Percentiles rank a stretch among this genome's conserved stretches.
Conservation (phyloP, 1,140 invertebrate genomes). For the Leptonema lineaticorne region DNA sequence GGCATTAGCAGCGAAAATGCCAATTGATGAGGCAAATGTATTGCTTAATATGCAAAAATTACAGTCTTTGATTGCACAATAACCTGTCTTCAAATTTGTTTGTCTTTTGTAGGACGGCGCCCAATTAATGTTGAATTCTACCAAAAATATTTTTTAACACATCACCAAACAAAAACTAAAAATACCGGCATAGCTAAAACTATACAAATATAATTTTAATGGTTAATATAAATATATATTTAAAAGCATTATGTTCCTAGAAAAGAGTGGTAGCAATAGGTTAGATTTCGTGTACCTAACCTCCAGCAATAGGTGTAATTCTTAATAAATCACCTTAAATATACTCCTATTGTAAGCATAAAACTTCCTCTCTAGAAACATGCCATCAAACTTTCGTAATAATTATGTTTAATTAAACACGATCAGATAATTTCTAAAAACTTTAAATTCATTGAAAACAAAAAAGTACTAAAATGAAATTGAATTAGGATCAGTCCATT, state of each 20-base stretch:
- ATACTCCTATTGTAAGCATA: constrained; percentile 28
- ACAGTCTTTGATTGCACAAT: constrained; percentile 37
- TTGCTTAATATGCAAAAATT: constrained; percentile 33
- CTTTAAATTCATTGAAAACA: constrained; percentile 19
- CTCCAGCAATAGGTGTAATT: constrained; percentile 26
- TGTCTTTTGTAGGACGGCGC: constrained; percentile 35
- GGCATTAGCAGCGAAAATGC: constrained; percentile 1
- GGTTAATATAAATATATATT: constrained; percentile 36
- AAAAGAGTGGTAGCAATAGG: constrained; percentile 20
- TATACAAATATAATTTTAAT: constrained; percentile 40
- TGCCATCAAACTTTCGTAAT: constrained; percentile 22
- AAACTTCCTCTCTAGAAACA: constrained; percentile 37
- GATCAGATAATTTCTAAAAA: constrained; percentile 26
- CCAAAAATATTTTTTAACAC: constrained; percentile 32
- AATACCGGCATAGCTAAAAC: constrained; percentile 41
- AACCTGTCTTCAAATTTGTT: constrained; percentile 38
- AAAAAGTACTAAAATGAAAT: constrained; percentile 31
- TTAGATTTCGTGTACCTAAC: not conserved
- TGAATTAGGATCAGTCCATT: constrained; percentile 28
- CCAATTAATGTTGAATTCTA: constrained; percentile 32
- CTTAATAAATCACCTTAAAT: constrained; percentile 15
- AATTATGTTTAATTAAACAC: constrained; percentile 25
- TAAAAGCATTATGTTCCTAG: constrained; percentile 35
- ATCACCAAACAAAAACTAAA: constrained; percentile 38
- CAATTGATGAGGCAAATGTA: constrained; percentile 30